phyloP scores from a whole-genome alignment of 2,113 vertebrate species.

The Mungos mungo region DNA sequence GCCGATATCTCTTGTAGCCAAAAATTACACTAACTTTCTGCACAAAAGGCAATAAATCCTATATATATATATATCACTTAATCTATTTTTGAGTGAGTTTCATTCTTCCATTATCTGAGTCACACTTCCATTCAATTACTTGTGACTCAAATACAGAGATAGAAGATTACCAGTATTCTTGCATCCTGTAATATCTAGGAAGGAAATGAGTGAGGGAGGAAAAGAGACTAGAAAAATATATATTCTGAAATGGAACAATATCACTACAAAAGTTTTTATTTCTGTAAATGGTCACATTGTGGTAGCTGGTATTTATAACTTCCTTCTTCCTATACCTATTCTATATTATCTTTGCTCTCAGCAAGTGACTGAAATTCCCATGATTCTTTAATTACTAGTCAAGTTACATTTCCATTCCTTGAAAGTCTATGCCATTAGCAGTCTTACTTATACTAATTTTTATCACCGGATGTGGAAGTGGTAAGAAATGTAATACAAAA shows the following conservation, averaged over 20 bases:
- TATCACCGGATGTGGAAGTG: not conserved
- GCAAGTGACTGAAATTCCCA: not conserved
- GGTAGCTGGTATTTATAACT: not conserved
- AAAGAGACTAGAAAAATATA: not conserved
- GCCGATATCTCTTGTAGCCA: not conserved
- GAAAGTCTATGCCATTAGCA: not conserved
- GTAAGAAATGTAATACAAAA: not conserved
- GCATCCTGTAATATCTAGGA: not conserved
- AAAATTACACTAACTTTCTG: not conserved
- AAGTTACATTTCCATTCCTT: not conserved
- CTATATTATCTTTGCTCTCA: not conserved
- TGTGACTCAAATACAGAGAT: not conserved
- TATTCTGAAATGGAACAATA: not conserved
- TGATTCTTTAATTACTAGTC: not conserved
- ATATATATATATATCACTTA: not conserved
- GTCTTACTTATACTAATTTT: not conserved
- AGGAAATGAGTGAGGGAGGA: not conserved
- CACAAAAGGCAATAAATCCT: not conserved
- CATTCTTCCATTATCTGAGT: not conserved
- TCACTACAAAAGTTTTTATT: not conserved
- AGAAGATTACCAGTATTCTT: not conserved
- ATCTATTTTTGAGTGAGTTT: not conserved
- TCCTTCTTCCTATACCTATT: not conserved
- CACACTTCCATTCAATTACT: not conserved
- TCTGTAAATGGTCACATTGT: not conserved